Percentiles rank a stretch among this genome's conserved stretches.
Evolutionary conservation across 2,113 vertebrate genomes (phyloP).

Genomic region (Seriola aureovittata): DNA sequence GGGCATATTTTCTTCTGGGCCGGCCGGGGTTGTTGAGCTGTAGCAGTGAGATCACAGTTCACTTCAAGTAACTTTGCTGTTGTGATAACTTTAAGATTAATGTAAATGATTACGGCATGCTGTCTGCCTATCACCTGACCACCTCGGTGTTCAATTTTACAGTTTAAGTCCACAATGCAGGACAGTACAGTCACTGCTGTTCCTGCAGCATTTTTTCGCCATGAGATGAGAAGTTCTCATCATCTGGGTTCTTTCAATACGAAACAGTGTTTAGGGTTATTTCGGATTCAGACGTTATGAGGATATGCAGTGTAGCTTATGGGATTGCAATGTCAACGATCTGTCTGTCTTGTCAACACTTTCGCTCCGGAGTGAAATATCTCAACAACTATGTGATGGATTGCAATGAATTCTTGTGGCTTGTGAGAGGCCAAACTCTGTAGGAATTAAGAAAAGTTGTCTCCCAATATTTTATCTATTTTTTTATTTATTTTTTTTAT

Average conservation of each 20-base stretch:
- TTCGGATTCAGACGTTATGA: too few species aligned
- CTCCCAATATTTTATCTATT: neutral
- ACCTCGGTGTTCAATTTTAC: neutral
- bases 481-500: neutral
- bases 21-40: neutral
- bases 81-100: neutral
- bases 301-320: too few species aligned
- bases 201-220: too few species aligned
- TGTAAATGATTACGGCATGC: neutral
- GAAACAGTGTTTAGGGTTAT: too few species aligned
- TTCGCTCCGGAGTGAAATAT: too few species aligned
- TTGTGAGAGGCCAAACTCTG: too few species aligned
- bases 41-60: neutral
- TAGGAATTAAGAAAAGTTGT: too few species aligned
- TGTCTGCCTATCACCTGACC: neutral
- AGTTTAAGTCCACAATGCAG: neutral
- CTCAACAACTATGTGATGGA: neutral
- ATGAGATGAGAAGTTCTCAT: too few species aligned
- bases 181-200: neutral
- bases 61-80: neutral
- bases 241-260: too few species aligned
- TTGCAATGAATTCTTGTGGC: neutral
- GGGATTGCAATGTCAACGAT: too few species aligned
- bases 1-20: constrained; percentile 7
- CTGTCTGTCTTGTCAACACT: too few species aligned